phyloP scores from a whole-genome alignment of 2,113 vertebrate species.

The Periophthalmodon schlosseri region DNA sequence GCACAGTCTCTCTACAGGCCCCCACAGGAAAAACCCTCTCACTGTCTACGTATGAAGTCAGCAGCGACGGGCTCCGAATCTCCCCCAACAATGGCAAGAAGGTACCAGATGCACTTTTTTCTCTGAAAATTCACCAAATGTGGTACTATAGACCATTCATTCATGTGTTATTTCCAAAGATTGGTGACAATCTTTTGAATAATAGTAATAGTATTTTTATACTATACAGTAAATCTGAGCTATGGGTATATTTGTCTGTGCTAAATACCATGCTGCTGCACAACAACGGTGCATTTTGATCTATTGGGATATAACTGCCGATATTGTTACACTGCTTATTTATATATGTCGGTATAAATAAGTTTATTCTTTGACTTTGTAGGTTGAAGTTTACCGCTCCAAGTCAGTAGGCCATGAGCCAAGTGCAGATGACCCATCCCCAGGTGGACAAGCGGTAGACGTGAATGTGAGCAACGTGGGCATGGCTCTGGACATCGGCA shows the following conservation, averaged over 20 bases:
- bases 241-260: no score
- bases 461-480: conserved; percentile 56
- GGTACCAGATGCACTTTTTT: conserved; percentile 39
- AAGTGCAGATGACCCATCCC: conserved; percentile 78
- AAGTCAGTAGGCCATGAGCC: conserved; percentile 97
- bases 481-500: conserved; percentile 51
- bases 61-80: conserved; percentile 90
- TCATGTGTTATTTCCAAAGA: no score
- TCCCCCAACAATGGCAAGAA: conserved; percentile 83
- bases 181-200: no score
- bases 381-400: conserved; percentile 93
- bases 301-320: not conserved
- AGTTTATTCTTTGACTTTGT: not conserved
- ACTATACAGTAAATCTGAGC: no score
- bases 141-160: not conserved
- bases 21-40: conserved; percentile 94
- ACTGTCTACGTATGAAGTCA: conserved; percentile 95
- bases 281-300: no score
- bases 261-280: no score
- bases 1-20: conserved; percentile 92
- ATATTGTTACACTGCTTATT: not conserved
- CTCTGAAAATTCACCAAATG: no score
- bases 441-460: conserved; percentile 40
- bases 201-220: no score
- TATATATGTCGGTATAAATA: not conserved